phyloP scores from a whole-genome alignment of 2,888 invertebrate species.

The Lutraria lutraria region DNA sequence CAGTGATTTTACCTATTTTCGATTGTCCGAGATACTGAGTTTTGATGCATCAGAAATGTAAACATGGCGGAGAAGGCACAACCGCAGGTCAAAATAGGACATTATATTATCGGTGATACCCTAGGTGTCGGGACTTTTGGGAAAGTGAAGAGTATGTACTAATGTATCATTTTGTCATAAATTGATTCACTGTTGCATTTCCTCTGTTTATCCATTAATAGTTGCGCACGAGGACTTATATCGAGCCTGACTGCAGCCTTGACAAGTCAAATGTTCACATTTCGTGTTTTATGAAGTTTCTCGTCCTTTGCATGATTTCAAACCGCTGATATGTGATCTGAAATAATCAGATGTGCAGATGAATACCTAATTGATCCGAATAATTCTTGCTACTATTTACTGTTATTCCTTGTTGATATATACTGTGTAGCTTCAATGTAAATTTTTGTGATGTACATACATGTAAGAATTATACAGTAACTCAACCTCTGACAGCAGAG shows the following conservation, averaged over 20 bases:
- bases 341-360: too few relatives aligned
- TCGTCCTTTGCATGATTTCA: background rate
- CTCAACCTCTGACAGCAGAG: too few relatives aligned
- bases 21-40: slow-evolving; percentile 20
- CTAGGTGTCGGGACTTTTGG: slow-evolving; percentile 99
- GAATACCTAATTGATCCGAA: too few relatives aligned
- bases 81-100: slow-evolving; percentile 94
- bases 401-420: too few relatives aligned
- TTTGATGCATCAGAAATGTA: slow-evolving; percentile 54
- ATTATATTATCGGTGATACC: slow-evolving; percentile 97
- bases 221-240: background rate
- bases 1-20: too few relatives aligned
- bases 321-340: too few relatives aligned
- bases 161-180: background rate
- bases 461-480: too few relatives aligned
- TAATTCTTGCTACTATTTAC: too few relatives aligned
- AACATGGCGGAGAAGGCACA: slow-evolving; percentile 81
- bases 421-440: too few relatives aligned
- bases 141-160: slow-evolving; percentile 95
- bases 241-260: background rate
- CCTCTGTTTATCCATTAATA: background rate
- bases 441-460: too few relatives aligned
- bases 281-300: background rate
- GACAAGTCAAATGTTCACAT: slow-evolving; percentile 18
- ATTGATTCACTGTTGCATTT: background rate